Percentiles rank a stretch among this genome's conserved stretches.
These are phyloP conservation scores for Arctia plantaginis DNA, from an alignment of 2,888 invertebrate genomes.

Conservation along the genomic window DNA sequence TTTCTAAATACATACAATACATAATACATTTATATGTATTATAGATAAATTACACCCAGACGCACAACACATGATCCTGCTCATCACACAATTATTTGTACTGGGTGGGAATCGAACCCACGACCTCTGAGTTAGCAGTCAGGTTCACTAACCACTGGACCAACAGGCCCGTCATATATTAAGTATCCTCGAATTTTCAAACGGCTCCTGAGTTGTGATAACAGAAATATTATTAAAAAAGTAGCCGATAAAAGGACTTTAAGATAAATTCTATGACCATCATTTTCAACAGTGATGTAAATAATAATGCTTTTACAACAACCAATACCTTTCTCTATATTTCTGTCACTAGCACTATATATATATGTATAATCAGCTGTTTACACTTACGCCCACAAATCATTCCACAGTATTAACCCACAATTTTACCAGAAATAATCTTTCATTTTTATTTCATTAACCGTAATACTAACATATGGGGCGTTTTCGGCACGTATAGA, in stretches of 20 bases:
- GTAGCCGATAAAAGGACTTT: no score
- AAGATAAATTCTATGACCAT: background rate
- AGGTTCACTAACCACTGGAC: no score
- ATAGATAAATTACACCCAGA: no score
- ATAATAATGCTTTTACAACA: background rate
- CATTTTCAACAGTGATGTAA: background rate
- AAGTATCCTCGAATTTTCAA: no score
- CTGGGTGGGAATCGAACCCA: no score
- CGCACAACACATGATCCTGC: no score
- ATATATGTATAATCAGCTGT: slow-evolving; percentile 10
- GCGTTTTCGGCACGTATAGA: slow-evolving; percentile 46
- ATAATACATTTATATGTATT: no score
- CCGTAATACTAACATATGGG: slow-evolving; percentile 45
- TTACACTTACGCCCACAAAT: slow-evolving; percentile 23
- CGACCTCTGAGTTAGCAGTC: no score
- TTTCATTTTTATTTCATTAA: slow-evolving; percentile 53
- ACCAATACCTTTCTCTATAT: background rate
- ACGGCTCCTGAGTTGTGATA: no score
- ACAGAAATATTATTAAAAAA: background rate
- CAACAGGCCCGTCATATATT: no score
- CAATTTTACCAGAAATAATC: slow-evolving; percentile 39
- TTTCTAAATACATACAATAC: no score
- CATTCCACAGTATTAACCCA: slow-evolving; percentile 26
- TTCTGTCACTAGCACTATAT: slow-evolving; percentile 5
- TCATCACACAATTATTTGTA: no score